phyloP scores from a whole-genome alignment of 1,140 invertebrate genomes.

The Drepana arcuata region DNA sequence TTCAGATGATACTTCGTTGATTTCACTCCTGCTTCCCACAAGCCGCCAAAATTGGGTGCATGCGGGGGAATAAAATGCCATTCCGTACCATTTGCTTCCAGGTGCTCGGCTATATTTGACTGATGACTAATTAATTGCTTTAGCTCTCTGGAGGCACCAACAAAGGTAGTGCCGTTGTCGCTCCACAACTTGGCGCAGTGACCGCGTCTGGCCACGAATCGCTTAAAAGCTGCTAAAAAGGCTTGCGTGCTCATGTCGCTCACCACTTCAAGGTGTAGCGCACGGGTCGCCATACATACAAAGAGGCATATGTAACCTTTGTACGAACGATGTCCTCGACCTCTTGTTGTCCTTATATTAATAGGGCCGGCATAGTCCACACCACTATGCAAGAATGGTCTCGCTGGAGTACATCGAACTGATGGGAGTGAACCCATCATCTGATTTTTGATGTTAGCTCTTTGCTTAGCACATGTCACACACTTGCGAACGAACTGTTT shows the following conservation, averaged over 20 bases:
- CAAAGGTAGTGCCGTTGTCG: conserved; percentile 37
- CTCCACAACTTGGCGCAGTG: conserved; percentile 17
- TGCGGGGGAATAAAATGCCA: conserved; percentile 21
- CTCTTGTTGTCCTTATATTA: conserved; percentile 11
- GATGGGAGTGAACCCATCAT: conserved; percentile 2
- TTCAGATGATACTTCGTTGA: conserved; percentile 17
- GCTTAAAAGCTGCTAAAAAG: conserved; percentile 29
- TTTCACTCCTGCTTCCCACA: conserved; percentile 14
- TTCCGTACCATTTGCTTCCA: conserved; percentile 12
- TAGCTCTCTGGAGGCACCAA: conserved; percentile 19
- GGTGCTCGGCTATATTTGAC: no score
- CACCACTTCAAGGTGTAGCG: conserved; percentile 28
- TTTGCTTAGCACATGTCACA: background rate
- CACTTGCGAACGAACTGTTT: conserved; percentile 3
- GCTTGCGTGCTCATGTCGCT: conserved; percentile 18
- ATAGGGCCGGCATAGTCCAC: conserved; percentile 27
- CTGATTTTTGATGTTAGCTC: background rate
- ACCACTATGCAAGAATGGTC: conserved; percentile 9
- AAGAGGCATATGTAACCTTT: conserved; percentile 22
- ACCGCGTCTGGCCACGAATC: conserved; percentile 25
- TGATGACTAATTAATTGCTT: background rate
- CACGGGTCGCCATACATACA: conserved; percentile 22
- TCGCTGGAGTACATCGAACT: conserved; percentile 1
- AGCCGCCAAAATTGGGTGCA: conserved; percentile 11
- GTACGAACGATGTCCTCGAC: conserved; percentile 15